phyloP scores from a whole-genome alignment of 2,888 invertebrate species.

The Brachylomia viminalis region DNA sequence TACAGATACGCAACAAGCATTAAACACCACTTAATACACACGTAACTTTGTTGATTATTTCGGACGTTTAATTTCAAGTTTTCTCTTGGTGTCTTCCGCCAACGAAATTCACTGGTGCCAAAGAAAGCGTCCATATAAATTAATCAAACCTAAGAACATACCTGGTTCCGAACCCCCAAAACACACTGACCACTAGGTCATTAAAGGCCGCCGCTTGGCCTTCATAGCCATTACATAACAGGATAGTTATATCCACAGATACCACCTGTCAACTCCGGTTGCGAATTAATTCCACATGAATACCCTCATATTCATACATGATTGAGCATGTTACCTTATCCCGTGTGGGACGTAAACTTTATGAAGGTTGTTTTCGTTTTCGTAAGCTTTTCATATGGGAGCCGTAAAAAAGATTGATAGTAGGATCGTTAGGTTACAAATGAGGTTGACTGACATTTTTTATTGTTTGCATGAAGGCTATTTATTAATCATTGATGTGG shows the following conservation, averaged over 20 bases:
- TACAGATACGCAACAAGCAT: not conserved
- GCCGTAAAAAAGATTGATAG: conserved; percentile 37
- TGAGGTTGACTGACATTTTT: conserved; percentile 21
- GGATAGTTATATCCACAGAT: not conserved
- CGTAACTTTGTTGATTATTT: not conserved
- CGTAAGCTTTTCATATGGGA: conserved; percentile 30
- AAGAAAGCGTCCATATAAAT: not conserved
- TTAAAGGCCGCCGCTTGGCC: conserved; percentile 21
- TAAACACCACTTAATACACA: not conserved
- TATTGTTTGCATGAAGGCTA: conserved; percentile 24
- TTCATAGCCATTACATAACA: conserved; percentile 7
- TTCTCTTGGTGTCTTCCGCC: not conserved
- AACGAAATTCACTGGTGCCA: not conserved
- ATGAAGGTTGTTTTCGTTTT: conserved; percentile 44
- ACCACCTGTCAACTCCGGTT: conserved; percentile 35
- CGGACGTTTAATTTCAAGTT: not conserved
- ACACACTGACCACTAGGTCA: not conserved
- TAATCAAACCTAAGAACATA: not conserved
- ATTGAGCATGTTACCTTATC: conserved; percentile 45
- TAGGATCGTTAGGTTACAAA: conserved; percentile 36
- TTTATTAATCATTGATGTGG: conserved; percentile 17
- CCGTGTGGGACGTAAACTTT: conserved; percentile 41
- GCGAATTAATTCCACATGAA: conserved; percentile 45
- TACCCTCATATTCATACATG: conserved; percentile 52
- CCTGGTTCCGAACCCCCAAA: not conserved